These are phyloP conservation scores for Sthenelais limicola DNA, from an alignment of 2,888 invertebrate genomes.

Conservation along the genomic window DNA sequence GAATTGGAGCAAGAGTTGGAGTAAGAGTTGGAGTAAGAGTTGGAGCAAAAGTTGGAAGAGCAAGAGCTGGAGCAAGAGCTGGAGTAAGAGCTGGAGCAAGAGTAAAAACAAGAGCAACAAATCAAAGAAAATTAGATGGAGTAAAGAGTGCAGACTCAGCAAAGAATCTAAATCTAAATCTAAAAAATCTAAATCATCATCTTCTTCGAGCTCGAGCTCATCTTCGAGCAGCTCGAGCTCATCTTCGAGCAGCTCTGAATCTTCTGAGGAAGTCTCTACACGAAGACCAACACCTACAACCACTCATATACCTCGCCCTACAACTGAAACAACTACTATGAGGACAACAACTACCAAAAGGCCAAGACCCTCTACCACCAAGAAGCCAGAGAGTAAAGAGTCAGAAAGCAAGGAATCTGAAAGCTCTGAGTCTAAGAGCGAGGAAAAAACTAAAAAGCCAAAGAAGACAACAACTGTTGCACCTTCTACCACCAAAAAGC, in stretches of 20 bases:
- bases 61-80: slow-evolving; percentile 3
- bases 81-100: neutral
- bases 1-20: neutral
- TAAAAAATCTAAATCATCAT: neutral
- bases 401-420: neutral
- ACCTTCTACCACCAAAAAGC: no score
- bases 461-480: no score
- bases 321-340: neutral
- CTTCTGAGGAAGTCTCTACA: neutral
- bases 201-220: no score
- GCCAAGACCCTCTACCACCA: neutral
- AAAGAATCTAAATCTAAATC: neutral
- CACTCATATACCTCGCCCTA: neutral
- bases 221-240: no score
- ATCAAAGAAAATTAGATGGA: neutral
- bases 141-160: neutral
- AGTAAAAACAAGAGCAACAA: neutral
- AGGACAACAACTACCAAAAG: no score
- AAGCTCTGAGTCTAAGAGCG: slow-evolving; percentile 12
- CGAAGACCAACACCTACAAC: neutral
- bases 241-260: neutral
- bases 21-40: neutral
- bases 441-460: no score
- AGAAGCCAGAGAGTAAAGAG: slow-evolving; percentile 3
- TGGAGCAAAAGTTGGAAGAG: slow-evolving; percentile 1